Evolutionary conservation across 2,888 invertebrate species (phyloP).

Genomic region (Brachylomia viminalis): DNA sequence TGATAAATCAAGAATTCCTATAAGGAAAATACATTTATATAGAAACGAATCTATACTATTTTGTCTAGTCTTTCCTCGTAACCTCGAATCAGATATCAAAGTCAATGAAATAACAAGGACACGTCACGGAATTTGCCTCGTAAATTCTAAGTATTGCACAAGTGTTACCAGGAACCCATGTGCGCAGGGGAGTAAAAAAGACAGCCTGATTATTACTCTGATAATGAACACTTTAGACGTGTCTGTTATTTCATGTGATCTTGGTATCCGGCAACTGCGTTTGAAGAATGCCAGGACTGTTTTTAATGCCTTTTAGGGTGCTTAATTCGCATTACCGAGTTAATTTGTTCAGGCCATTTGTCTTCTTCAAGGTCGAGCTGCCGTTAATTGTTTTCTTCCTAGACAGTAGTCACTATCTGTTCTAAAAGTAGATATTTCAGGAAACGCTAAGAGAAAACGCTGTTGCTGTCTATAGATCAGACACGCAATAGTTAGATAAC

Average conservation of each 20-base stretch:
- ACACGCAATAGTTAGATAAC: conserved; percentile 49
- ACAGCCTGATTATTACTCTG: neutral
- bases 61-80: conserved; percentile 30
- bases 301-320: conserved; percentile 2
- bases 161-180: conserved; percentile 15
- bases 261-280: conserved; percentile 8
- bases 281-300: neutral
- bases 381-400: conserved; percentile 15
- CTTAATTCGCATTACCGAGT: conserved; percentile 2
- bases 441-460: conserved; percentile 32
- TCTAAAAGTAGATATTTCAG: neutral
- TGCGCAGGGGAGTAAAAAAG: conserved; percentile 8
- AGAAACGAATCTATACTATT: neutral
- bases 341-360: conserved; percentile 26
- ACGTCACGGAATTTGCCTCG: conserved; percentile 19
- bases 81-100: conserved; percentile 40
- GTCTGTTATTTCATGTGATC: conserved; percentile 3
- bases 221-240: neutral
- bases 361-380: conserved; percentile 7
- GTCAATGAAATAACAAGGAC: conserved; percentile 37
- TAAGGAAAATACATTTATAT: conserved; percentile 21
- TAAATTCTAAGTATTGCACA: conserved; percentile 34
- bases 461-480: conserved; percentile 23
- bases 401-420: neutral
- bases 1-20: neutral